phyloP scores from a whole-genome alignment of 1,140 invertebrate species.

The Sycobia sp. region DNA sequence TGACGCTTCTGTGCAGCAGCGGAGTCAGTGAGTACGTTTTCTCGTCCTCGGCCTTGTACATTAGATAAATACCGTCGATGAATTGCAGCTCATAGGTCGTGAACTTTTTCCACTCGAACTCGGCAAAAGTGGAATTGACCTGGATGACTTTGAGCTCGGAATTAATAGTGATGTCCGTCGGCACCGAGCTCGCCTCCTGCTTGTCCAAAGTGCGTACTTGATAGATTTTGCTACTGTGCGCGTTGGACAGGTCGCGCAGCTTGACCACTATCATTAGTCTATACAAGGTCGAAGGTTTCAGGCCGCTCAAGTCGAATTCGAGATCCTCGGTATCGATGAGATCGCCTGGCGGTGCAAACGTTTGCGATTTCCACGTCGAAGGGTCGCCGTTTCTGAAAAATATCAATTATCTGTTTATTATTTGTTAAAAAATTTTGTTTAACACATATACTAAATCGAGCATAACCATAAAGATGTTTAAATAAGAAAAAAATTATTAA shows the following conservation, averaged over 20 bases:
- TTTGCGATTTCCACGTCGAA: slow-evolving; percentile 78
- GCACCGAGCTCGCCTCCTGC: slow-evolving; percentile 59
- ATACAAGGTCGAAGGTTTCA: slow-evolving; percentile 82
- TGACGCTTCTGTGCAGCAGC: slow-evolving; percentile 76
- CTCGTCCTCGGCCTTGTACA: slow-evolving; percentile 74
- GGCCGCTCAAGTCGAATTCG: slow-evolving; percentile 77
- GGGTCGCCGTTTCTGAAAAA: slow-evolving; percentile 69
- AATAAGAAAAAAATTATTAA: too few species aligned
- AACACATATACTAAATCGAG: too few species aligned
- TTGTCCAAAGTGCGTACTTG: slow-evolving; percentile 69
- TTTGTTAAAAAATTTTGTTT: slow-evolving; percentile 1
- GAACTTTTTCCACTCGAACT: slow-evolving; percentile 82
- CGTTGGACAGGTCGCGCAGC: slow-evolving; percentile 73
- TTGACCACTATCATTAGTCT: slow-evolving; percentile 79
- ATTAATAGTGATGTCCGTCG: slow-evolving; percentile 72
- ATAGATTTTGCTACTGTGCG: slow-evolving; percentile 75
- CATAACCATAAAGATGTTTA: too few species aligned
- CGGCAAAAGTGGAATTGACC: slow-evolving; percentile 77
- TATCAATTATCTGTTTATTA: not conserved
- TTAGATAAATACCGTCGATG: slow-evolving; percentile 73
- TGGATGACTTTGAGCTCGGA: slow-evolving; percentile 74
- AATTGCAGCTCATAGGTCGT: slow-evolving; percentile 77
- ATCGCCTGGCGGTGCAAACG: slow-evolving; percentile 82
- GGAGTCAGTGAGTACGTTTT: slow-evolving; percentile 77
- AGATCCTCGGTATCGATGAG: slow-evolving; percentile 81